A percentile compares a stretch with the other conserved stretches of the same genome.
Evolutionary conservation across 2,888 invertebrate species (phyloP).

Genomic region (Agrypnus murinus): DNA sequence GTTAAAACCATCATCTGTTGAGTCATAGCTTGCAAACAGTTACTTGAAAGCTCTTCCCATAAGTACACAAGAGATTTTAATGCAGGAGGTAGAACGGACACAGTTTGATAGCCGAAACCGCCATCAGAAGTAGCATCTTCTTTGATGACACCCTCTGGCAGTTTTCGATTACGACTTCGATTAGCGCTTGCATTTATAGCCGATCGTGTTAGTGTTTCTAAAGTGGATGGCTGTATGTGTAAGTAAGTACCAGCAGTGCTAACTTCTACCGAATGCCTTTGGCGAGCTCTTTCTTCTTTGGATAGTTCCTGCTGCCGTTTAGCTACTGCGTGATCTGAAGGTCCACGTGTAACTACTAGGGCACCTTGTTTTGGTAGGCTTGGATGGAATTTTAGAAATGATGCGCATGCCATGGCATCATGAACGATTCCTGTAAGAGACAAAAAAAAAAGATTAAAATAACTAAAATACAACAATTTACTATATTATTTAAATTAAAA

Average conservation of each 20-base stretch:
- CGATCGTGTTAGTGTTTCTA: slow-evolving; percentile 85
- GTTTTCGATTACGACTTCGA: slow-evolving; percentile 73
- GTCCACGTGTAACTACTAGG: slow-evolving; percentile 81
- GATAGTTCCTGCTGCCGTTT: slow-evolving; percentile 72
- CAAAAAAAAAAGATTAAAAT: slow-evolving; percentile 11
- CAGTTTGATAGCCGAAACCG: slow-evolving; percentile 74
- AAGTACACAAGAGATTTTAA: slow-evolving; percentile 89
- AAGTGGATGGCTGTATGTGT: slow-evolving; percentile 84
- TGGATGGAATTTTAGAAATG: slow-evolving; percentile 95
- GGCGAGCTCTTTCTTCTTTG: slow-evolving; percentile 79
- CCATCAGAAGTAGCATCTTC: slow-evolving; percentile 63
- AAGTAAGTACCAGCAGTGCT: slow-evolving; percentile 79
- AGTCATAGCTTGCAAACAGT: slow-evolving; percentile 79
- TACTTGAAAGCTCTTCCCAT: slow-evolving; percentile 89
- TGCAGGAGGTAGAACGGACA: slow-evolving; percentile 89
- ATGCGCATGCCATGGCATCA: slow-evolving; percentile 98
- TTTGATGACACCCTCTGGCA: slow-evolving; percentile 72
- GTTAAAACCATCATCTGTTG: slow-evolving; percentile 78
- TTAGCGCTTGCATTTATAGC: slow-evolving; percentile 87
- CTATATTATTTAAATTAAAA: neutral
- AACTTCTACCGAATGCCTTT: slow-evolving; percentile 93
- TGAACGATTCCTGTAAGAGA: slow-evolving; percentile 86
- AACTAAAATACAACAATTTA: neutral
- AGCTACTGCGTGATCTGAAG: slow-evolving; percentile 67
- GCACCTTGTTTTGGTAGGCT: slow-evolving; percentile 87